Conservation (phyloP, 1,140 invertebrate species). For the Tetragonula clypearis region DNA sequence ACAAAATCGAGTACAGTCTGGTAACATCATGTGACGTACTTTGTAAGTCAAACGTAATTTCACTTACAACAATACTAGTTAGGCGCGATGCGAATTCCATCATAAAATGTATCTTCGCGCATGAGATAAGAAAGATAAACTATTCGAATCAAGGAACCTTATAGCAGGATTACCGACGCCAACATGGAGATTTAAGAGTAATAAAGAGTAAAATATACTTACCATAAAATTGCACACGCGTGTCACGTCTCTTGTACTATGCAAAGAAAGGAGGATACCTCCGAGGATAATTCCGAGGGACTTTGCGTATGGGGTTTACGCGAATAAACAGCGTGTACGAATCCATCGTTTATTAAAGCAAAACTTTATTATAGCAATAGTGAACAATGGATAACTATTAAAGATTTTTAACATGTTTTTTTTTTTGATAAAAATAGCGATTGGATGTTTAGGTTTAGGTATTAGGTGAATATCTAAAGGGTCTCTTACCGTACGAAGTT, state of each 20-base stretch:
- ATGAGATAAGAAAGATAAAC: not conserved
- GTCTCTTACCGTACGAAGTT: conserved; percentile 70
- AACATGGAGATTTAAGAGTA: not conserved
- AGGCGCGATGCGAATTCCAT: not conserved
- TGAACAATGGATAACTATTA: conserved; percentile 82
- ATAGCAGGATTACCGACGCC: too few species aligned
- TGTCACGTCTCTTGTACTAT: not conserved
- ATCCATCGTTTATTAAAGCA: conserved; percentile 80
- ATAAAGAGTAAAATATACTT: conserved; percentile 18
- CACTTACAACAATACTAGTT: not conserved
- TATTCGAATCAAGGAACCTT: not conserved
- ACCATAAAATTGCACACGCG: not conserved
- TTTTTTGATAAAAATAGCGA: conserved; percentile 81
- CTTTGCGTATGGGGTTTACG: not conserved
- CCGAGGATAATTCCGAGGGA: not conserved
- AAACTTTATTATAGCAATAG: conserved; percentile 82
- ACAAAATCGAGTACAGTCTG: too few species aligned
- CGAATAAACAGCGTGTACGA: conserved; percentile 43
- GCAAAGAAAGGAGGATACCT: not conserved
- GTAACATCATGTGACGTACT: not conserved
- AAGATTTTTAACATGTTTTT: conserved; percentile 80
- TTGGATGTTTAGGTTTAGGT: conserved; percentile 81
- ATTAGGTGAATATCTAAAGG: conserved; percentile 79
- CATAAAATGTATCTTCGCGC: too few species aligned
- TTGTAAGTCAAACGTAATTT: not conserved